Evolutionary conservation across 2,797 vertebrate species (phyloP).

Genomic region (Malacoctenus gilli): DNA sequence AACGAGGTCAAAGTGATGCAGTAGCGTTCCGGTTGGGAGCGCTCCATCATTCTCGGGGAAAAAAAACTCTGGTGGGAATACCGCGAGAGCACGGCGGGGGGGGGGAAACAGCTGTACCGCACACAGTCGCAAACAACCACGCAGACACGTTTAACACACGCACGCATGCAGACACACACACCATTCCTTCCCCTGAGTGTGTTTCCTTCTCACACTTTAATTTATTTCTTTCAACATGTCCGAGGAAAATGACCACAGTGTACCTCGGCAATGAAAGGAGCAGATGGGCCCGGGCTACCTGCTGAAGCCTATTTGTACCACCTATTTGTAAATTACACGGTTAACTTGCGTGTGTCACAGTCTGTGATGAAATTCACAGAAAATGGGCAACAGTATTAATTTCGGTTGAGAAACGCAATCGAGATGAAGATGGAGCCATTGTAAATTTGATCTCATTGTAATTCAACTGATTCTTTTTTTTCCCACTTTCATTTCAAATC

Average conservation of each 20-base stretch:
- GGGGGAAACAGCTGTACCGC: conserved; percentile 54
- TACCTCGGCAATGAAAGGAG: conserved; percentile 9
- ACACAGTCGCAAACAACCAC: conserved; percentile 29
- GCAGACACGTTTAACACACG: neutral
- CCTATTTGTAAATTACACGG: neutral
- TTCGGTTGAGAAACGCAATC: neutral
- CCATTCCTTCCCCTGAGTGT: conserved; percentile 25
- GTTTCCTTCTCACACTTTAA: conserved; percentile 38
- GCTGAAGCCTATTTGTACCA: conserved; percentile 9
- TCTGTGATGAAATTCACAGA: neutral
- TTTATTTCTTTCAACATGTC: conserved; percentile 43
- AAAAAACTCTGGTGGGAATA: conserved; percentile 65
- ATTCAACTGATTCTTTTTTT: neutral
- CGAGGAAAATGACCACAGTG: conserved; percentile 24
- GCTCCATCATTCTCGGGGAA: conserved; percentile 62
- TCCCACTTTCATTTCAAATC: neutral
- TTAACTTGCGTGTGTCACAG: neutral
- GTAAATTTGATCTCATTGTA: neutral
- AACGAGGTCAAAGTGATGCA: conserved; percentile 72
- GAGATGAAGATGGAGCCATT: neutral
- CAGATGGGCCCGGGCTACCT: neutral
- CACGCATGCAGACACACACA: conserved; percentile 5
- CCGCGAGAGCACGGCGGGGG: conserved; percentile 30
- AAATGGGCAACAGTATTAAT: neutral
- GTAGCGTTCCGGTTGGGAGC: conserved; percentile 52